Conservation (phyloP, 2,888 invertebrate species). For the Synergus umbraculus region DNA sequence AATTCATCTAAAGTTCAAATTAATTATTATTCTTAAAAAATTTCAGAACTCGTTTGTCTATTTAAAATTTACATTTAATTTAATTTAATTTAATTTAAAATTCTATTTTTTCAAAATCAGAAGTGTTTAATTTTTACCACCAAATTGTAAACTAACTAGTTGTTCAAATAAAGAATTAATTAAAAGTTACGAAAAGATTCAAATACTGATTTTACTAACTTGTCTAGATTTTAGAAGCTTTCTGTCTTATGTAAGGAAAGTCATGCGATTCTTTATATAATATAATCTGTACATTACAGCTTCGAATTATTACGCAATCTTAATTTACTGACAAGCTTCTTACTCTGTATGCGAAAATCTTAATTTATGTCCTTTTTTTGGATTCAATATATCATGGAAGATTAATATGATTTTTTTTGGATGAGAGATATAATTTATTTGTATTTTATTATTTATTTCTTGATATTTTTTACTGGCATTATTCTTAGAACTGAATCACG, state of each 20-base stretch:
- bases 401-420: background rate
- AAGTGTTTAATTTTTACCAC: background rate
- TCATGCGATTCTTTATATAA: slow-evolving; percentile 43
- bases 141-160: background rate
- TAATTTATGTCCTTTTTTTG: background rate
- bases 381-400: background rate
- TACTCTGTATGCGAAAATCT: too few relatives aligned
- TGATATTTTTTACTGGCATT: background rate
- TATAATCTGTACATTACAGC: slow-evolving; percentile 10
- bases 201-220: background rate
- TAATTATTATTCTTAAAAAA: too few relatives aligned
- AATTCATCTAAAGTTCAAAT: too few relatives aligned
- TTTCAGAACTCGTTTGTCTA: too few relatives aligned
- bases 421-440: background rate
- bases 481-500: background rate
- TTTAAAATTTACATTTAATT: too few relatives aligned
- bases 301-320: background rate
- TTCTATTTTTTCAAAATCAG: too few relatives aligned
- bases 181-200: background rate
- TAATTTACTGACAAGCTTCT: slow-evolving; percentile 15
- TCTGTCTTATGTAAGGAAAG: slow-evolving; percentile 17
- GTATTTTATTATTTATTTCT: background rate
- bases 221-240: background rate
- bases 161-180: background rate
- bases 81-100: too few relatives aligned